phyloP scores from a whole-genome alignment of 2,888 invertebrate species.

The Zhuqinia jingwanae region DNA sequence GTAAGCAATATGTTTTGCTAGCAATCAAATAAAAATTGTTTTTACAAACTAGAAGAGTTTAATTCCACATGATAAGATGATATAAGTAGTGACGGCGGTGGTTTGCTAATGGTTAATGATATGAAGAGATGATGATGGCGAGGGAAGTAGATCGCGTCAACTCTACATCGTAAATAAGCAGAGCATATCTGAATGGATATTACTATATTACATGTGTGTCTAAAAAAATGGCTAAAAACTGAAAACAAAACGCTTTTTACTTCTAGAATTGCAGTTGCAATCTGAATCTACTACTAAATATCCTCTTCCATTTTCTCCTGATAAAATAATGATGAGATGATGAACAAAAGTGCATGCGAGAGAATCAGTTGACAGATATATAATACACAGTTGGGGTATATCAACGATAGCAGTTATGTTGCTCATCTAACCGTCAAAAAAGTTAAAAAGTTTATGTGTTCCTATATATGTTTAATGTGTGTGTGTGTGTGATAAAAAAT shows the following conservation, averaged over 20 bases:
- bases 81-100: too few relatives aligned
- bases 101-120: background rate
- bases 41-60: constrained; percentile 13
- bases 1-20: constrained; percentile 26
- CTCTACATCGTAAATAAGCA: constrained; percentile 66
- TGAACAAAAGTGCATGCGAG: too few relatives aligned
- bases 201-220: too few relatives aligned
- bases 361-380: constrained; percentile 50
- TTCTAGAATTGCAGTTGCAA: constrained; percentile 7
- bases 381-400: too few relatives aligned
- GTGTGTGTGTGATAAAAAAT: constrained; percentile 14
- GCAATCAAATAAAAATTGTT: constrained; percentile 46
- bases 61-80: constrained; percentile 14
- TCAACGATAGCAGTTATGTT: constrained; percentile 42
- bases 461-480: too few relatives aligned
- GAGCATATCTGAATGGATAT: constrained; percentile 68
- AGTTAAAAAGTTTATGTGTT: constrained; percentile 23
- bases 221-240: constrained; percentile 19
- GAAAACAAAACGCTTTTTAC: constrained; percentile 41
- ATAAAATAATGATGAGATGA: background rate
- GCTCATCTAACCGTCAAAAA: constrained; percentile 58
- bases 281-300: too few relatives aligned
- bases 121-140: constrained; percentile 17
- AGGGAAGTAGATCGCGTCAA: constrained; percentile 71
- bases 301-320: constrained; percentile 28